Base-by-base conservation (phyloP, 2,888 invertebrate genomes). In the Tinea semifulvella region DNA sequence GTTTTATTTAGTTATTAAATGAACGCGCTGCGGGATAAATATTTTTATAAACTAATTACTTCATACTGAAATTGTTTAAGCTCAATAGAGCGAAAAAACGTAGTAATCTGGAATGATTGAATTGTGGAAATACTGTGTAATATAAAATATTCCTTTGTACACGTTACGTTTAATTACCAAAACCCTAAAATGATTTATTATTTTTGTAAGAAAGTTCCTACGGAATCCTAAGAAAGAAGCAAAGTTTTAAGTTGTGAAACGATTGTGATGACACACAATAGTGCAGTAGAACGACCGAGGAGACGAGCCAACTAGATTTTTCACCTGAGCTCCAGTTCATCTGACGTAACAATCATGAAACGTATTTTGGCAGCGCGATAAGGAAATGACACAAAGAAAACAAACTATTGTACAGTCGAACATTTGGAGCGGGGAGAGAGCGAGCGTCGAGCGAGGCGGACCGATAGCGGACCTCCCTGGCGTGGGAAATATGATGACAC, bases 341-440 rank as follows among this genome's bases (percentile, higher is more conserved):
- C 65, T 76, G 75, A 75, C 66, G 70, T 76, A 76, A 79, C 67
- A 67, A 73, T 72, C 76, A 71, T 75, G 76, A 70, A 76, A 74
- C 69, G 73, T 76, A 77, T 82, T 80, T 81, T 80, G 77, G 80
- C 79, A 79, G 66, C 62, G 63, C 72, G 80, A 82, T 81, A 81
- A 82, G 80, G 74, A 81, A 80, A 81, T 76, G 76, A 74, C 74
- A 76, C 72, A 71, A 75, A 77, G 77, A 77, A 79, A 81, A 80
- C 73, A 77, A 77, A 79, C 72, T 76, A 73, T 68, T 68, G 67
- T 61, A 58, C 63, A 66, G 68, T 60, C 65, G 74, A 75, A 71
- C 72, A 75, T 75, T 74, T 74, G 74, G 68, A 67, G 67, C 40
- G 47, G 5, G 18, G 31, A 8, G 27, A 28, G 28, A 31, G 31